A percentile compares a stretch with the other conserved stretches of the same genome.
Evolutionary conservation across 2,797 vertebrate species (phyloP).

Genomic region (Acanthornis magna): DNA sequence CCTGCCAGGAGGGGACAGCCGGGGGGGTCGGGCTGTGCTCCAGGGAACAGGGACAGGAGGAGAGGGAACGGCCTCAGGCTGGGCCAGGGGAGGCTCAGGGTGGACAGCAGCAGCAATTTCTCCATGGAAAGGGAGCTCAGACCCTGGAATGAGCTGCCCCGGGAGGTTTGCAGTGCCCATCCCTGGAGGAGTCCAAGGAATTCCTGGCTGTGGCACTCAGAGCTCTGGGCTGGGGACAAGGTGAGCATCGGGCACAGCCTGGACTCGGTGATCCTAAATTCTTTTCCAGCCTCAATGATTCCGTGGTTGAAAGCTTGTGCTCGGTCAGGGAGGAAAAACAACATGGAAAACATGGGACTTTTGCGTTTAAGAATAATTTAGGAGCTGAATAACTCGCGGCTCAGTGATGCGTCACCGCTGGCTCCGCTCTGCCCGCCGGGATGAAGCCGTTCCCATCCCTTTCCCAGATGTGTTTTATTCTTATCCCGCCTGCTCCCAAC

Average conservation of each 20-base stretch:
- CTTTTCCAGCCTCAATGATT: neutral
- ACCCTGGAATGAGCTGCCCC: neutral
- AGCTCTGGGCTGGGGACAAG: too few relatives aligned
- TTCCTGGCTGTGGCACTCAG: neutral
- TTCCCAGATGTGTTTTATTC: constrained; percentile 22
- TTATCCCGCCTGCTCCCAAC: neutral
- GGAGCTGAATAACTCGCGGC: neutral
- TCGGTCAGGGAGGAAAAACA: neutral
- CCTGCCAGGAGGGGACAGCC: neutral
- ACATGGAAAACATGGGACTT: neutral
- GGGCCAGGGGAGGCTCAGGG: neutral
- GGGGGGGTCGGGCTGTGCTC: neutral
- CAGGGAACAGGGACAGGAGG: neutral
- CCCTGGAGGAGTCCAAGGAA: neutral
- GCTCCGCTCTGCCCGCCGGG: neutral
- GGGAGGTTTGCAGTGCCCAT: neutral
- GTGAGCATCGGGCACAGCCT: accelerated
- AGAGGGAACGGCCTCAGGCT: neutral
- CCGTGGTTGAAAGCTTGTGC: accelerated
- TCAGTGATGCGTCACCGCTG: neutral
- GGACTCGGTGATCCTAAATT: neutral
- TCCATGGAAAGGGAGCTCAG: neutral
- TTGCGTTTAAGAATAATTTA: neutral
- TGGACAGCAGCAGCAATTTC: neutral
- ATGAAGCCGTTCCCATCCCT: neutral